Percentiles rank a stretch among this genome's conserved stretches.
These are phyloP conservation scores for Leptinotarsa haldemani DNA, from an alignment of 2,888 invertebrate genomes.

Conservation along the genomic window DNA sequence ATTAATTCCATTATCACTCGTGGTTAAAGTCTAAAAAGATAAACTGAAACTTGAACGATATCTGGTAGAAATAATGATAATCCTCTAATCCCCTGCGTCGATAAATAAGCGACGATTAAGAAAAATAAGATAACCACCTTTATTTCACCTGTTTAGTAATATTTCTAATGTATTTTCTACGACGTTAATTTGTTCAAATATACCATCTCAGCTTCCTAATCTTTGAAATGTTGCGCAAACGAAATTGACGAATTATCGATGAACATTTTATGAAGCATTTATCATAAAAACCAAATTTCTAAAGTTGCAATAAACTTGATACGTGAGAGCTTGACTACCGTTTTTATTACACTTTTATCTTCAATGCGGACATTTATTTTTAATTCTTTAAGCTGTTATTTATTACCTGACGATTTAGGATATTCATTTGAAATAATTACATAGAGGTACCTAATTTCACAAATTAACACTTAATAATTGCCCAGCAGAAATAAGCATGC, in stretches of 20 bases:
- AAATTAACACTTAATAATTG: constrained; percentile 1
- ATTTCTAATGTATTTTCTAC: background rate
- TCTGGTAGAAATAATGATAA: background rate
- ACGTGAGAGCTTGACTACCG: constrained; percentile 46
- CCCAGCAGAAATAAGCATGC: background rate
- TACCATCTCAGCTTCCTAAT: background rate
- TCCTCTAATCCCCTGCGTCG: constrained; percentile 5
- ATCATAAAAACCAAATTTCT: constrained; percentile 33
- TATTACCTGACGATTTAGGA: constrained; percentile 33
- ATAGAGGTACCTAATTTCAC: background rate
- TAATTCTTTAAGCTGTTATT: constrained; percentile 32
- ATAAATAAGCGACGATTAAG: background rate
- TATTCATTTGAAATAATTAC: constrained; percentile 27
- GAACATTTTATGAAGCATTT: constrained; percentile 2
- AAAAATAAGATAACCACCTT: background rate
- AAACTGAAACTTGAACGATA: background rate
- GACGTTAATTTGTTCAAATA: background rate
- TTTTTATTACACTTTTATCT: constrained; percentile 47
- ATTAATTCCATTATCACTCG: background rate
- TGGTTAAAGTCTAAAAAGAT: constrained; percentile 4
- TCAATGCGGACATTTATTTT: constrained; percentile 36
- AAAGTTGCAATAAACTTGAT: constrained; percentile 46
- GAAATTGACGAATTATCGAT: background rate
- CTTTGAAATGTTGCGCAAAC: background rate
- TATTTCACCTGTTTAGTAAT: background rate